Evolutionary conservation across 1,140 invertebrate species (phyloP).

Genomic region (Papilio helenus): DNA sequence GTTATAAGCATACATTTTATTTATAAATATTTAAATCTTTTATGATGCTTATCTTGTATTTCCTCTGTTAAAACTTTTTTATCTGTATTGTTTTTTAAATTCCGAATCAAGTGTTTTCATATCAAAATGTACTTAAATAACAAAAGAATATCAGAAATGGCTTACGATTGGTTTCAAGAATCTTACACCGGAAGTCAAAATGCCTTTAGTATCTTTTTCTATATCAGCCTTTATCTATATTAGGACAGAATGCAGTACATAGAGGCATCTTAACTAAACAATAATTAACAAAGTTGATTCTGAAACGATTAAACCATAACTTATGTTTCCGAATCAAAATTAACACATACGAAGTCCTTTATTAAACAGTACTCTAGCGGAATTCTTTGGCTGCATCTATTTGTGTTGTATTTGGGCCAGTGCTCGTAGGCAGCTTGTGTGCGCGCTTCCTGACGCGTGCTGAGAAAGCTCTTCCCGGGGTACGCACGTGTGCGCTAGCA

Average conservation of each 20-base stretch:
- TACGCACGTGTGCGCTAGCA: conserved; percentile 68
- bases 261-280: too few species aligned
- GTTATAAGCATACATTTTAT: conserved; percentile 15
- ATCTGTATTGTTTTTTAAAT: background rate
- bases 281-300: too few species aligned
- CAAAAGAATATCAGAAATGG: too few species aligned
- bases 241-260: too few species aligned
- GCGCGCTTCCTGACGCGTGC: conserved; percentile 67
- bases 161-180: background rate
- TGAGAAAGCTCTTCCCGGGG: conserved; percentile 73
- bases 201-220: background rate
- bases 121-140: too few species aligned
- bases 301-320: too few species aligned
- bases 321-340: background rate
- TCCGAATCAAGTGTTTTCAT: background rate
- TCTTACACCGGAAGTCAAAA: background rate
- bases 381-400: conserved; percentile 22
- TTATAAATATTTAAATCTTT: conserved; percentile 25
- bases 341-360: background rate
- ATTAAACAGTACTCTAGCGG: background rate
- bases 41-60: conserved; percentile 14
- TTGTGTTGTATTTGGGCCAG: conserved; percentile 24
- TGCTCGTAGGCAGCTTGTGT: conserved; percentile 33
- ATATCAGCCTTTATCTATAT: background rate
- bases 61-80: conserved; percentile 3